These are phyloP conservation scores for Pseudolaguvia tuberculata DNA, from an alignment of 2,113 vertebrate species.

Conservation along the genomic window DNA sequence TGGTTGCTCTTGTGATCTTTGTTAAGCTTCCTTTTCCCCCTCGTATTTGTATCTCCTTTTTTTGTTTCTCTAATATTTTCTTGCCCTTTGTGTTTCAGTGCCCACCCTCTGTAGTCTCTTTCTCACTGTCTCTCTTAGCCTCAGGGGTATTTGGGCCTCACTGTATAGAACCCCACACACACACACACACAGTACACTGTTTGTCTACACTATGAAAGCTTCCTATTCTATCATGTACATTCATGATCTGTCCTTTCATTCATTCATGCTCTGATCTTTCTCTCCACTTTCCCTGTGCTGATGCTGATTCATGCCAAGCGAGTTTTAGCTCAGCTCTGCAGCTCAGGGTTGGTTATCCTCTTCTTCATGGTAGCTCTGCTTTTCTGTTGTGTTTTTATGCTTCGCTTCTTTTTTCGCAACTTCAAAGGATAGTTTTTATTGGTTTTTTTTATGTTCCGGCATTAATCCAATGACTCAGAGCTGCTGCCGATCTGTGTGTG, in stretches of 20 bases:
- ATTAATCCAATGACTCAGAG: slow-evolving; percentile 53
- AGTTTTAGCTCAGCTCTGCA: neutral
- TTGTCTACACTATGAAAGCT: slow-evolving; percentile 27
- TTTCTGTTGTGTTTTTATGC: slow-evolving; percentile 10
- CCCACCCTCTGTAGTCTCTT: neutral
- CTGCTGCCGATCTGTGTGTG: slow-evolving; percentile 31
- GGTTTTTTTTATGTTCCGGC: slow-evolving; percentile 50
- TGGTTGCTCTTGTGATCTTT: neutral
- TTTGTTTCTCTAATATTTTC: slow-evolving; percentile 6
- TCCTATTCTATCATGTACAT: slow-evolving; percentile 14
- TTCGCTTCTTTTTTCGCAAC: slow-evolving; percentile 15
- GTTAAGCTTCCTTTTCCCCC: neutral
- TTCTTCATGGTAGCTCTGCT: slow-evolving; percentile 12
- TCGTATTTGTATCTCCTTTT: neutral
- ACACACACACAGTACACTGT: slow-evolving; percentile 9
- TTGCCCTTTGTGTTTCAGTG: neutral
- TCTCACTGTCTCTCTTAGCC: neutral
- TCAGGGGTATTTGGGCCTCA: slow-evolving; percentile 17
- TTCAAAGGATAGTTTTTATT: slow-evolving; percentile 56
- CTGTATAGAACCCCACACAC: slow-evolving; percentile 38
- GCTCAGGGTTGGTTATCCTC: slow-evolving; percentile 8
- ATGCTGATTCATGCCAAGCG: neutral
- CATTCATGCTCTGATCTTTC: slow-evolving; percentile 21
- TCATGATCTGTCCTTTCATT: slow-evolving; percentile 15
- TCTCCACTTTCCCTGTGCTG: slow-evolving; percentile 5